These are phyloP conservation scores for Candoia aspera DNA, from an alignment of 2,113 vertebrate species.

Conservation along the genomic window DNA sequence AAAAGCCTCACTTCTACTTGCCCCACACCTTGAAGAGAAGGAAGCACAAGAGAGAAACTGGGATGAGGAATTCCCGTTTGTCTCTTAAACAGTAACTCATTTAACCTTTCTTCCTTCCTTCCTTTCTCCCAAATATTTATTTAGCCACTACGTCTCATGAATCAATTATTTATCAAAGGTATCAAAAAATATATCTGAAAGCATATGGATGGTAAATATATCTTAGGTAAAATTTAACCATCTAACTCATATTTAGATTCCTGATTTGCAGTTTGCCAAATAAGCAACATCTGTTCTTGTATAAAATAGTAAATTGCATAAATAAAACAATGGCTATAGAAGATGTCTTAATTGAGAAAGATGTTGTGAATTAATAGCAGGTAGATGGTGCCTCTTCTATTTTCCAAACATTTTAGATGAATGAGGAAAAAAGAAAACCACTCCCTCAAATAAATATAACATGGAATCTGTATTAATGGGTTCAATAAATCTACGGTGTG, in stretches of 20 bases:
- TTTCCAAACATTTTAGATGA: not conserved
- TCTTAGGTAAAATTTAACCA: conserved; percentile 17
- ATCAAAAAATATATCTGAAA: not conserved
- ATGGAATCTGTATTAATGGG: not conserved
- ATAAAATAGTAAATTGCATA: conserved; percentile 4
- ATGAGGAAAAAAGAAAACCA: not conserved
- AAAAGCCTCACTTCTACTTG: not conserved
- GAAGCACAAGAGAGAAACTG: not conserved
- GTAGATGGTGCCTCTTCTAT: not conserved
- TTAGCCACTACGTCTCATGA: not conserved
- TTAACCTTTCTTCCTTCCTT: not conserved
- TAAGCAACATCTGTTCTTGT: not conserved
- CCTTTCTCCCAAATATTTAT: conserved; percentile 6
- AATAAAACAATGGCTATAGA: not conserved
- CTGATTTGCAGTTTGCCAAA: not conserved
- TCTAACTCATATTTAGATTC: conserved; percentile 16
- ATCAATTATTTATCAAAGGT: not conserved
- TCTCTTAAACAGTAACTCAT: not conserved
- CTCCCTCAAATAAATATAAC: not conserved
- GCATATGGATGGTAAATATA: conserved; percentile 10
- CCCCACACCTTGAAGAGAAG: not conserved
- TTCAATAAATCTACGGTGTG: not conserved
- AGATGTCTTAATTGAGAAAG: not conserved
- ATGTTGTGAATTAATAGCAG: not conserved
- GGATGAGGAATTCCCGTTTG: not conserved